Percentiles rank a stretch among this genome's conserved stretches.
phyloP scores from a whole-genome alignment of 2,797 vertebrate genomes.

The Australoheros facetus region DNA sequence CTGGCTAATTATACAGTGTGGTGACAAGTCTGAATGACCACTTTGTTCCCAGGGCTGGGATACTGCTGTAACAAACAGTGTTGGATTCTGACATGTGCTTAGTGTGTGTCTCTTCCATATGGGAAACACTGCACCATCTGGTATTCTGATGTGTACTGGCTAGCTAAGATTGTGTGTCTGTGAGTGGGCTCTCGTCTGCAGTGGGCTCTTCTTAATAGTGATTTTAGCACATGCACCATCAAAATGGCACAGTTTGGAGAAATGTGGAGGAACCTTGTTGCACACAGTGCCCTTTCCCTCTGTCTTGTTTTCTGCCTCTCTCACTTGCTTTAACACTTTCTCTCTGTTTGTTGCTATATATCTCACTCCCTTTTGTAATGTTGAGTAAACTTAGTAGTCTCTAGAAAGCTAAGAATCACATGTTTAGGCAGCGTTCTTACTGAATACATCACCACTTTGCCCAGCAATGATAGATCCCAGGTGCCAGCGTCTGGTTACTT shows the following conservation, averaged over 20 bases:
- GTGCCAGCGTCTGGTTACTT: slow-evolving; percentile 79
- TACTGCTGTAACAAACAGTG: slow-evolving; percentile 78
- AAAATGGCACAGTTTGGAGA: slow-evolving; percentile 51
- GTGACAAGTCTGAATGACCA: slow-evolving; percentile 92
- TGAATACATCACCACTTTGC: slow-evolving; percentile 71
- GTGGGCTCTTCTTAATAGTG: slow-evolving; percentile 51
- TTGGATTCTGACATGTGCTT: slow-evolving; percentile 80
- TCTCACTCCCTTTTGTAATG: slow-evolving; percentile 45
- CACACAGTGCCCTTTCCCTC: slow-evolving; percentile 21
- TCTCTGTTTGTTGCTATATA: slow-evolving; percentile 21
- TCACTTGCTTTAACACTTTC: slow-evolving; percentile 30
- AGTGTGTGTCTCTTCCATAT: slow-evolving; percentile 79
- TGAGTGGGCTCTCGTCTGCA: slow-evolving; percentile 66
- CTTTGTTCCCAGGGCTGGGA: slow-evolving; percentile 80
- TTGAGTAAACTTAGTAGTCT: slow-evolving; percentile 63
- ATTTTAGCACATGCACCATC: slow-evolving; percentile 64
- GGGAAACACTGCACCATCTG: slow-evolving; percentile 81
- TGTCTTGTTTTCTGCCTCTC: slow-evolving; percentile 21
- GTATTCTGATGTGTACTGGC: slow-evolving; percentile 75
- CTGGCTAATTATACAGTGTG: slow-evolving; percentile 90
- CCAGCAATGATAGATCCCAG: slow-evolving; percentile 71
- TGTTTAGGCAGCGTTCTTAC: slow-evolving; percentile 74
- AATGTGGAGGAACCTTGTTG: slow-evolving; percentile 54
- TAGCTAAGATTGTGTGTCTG: slow-evolving; percentile 63
- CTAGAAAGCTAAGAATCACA: slow-evolving; percentile 78